Evolutionary conservation across 2,797 vertebrate genomes (phyloP), one percentile per base, ranked within the genome.

Genomic region (Sebastes nivosus): DNA sequence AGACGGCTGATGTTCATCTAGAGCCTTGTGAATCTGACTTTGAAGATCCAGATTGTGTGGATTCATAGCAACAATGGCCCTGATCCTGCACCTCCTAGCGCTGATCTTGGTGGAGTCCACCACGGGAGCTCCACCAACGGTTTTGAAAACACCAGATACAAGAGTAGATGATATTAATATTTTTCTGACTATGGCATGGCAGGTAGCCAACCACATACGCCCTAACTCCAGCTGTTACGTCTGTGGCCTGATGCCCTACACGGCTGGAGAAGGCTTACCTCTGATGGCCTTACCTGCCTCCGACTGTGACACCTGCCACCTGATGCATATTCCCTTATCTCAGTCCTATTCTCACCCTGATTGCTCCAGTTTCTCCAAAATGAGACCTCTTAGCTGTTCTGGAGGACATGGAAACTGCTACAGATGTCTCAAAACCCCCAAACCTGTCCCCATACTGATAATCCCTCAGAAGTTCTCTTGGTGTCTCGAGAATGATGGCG

Each of bases 191-290:
- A 85, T 92, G 85, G 91, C 90, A 0, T 80, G 87, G 90, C 77
- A 91, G 11, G 89, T 92, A 2, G 90, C 90, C 32, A 60, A 61
- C 18, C 77, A 80, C 79, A 46, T 92, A 0, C 63, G 3, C 3
- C 85, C 85, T 0, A 86, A 90, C 52, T 82, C 89, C 71, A 92
- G 85, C 75, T 92, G 92, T 29, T 93, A 92, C 2, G 85, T 93
- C 4, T 93, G 90, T 1, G 86, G 87, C 16, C 58, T 92, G 1
- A 82, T 89, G 63, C 92, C 91, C 13, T 85, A 74, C 88, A 91
- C 87, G 1, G 88, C 86, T 1, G 86, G 76, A 22, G 87, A 87
- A 13, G 91, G 91, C 20, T 60, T 93, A n/a, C 90, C 91, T 6
- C 87, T 92, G 27, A 93, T 92, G 92, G 90, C 84, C 20, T 14